Base-by-base conservation (phyloP, 2,888 invertebrate genomes). In the Orthonychiurus folsomi region DNA sequence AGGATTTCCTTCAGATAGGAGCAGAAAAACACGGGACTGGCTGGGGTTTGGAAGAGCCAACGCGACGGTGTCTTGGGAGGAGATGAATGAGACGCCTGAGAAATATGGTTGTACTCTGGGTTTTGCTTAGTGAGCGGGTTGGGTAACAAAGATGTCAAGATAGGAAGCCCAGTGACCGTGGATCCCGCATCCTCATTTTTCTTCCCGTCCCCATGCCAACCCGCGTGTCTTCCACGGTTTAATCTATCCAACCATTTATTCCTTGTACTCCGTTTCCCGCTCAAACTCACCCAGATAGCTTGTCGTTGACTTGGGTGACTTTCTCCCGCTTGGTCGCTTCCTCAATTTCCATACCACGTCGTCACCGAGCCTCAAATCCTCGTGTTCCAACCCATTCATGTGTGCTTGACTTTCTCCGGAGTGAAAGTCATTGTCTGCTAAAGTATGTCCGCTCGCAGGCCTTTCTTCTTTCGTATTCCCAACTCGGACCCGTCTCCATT, bases 61-160 rank as follows among this genome's bases (percentile, higher is more conserved):
- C n/a, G n/a, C n/a, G n/a, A n/a, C n/a, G n/a, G n/a, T n/a, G n/a
- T n/a, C n/a, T n/a, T n/a, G n/a, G n/a, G n/a, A n/a, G n/a, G n/a
- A n/a, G 20, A 26, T 56, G 26, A 56, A 47, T 47, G 56, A 48
- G 56, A 56, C 56, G 48, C 27, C 27, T 56, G 56, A 61, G 26
- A 61, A 56, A 61, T 61, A 61, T 61, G 61, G 61, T 56, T 61
- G 12, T 26, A 28, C 37, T 37, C 55, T 5, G 25, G 55, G 28
- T 61, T 60, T 61, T 61, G 61, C 61, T 61, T 61, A 61, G 26
- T 24, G 56, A 54, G 61, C 61, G 56, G 56, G 20, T 57, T 26
- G 48, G 9, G 37, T 37, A 59, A 63, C 54, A 50, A 56, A 54
- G 59, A 56, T 59, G 59, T 59, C 63, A 37, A 54, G 59, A 59